Base-by-base conservation (phyloP, 2,113 vertebrate species). In the Odontesthes bonariensis region DNA sequence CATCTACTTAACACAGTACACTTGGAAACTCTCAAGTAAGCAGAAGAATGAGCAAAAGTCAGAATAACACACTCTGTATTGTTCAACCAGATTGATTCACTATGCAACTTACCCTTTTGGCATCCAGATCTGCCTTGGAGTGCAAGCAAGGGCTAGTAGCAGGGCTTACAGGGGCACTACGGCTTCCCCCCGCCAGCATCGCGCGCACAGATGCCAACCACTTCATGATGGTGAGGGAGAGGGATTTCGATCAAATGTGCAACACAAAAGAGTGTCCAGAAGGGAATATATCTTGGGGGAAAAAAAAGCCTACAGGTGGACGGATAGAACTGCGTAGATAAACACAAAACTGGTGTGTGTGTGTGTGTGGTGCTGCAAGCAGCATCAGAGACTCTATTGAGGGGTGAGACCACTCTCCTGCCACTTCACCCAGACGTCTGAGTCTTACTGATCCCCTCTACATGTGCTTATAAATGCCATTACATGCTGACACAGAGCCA, bases 61-160 rank as follows among this genome's bases (percentile, higher is more conserved):
- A n/a, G 17, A n/a, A 73, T 8, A 42, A 44, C 2, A 20, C 9
- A 19, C 14, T 68, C 40, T 10, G 57, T 44, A 9, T 1, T 19
- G 8, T 42, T 32, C 51, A 3, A 5, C 13, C 4, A 38, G 35
- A 10, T 23, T 42, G 10, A 11, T 27, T 20, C 22, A 22, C 66
- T 65, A 67, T 79, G 62, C 16, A 73, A 46, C 87, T 80, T 90
- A 94, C 94, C 92, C 90, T 87, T 69, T 93, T 91, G 80, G 87
- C 73, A 1, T 71, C 80, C 52, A 83, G 77, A 53, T 92, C 91
- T 44, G 77, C 83, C 55, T 79, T 90, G 44, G 86, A 83, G 46
- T 86, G 67, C 57, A 86, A 33, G 73, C 11, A 47, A 0, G 94
- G 93, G 71, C 92, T 94, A 79, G 87, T 68, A 42, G 65, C 81